A percentile compares a stretch with the other conserved stretches of the same genome.
phyloP scores from a whole-genome alignment of 2,888 invertebrate species.

The Trachelus tabidus region DNA sequence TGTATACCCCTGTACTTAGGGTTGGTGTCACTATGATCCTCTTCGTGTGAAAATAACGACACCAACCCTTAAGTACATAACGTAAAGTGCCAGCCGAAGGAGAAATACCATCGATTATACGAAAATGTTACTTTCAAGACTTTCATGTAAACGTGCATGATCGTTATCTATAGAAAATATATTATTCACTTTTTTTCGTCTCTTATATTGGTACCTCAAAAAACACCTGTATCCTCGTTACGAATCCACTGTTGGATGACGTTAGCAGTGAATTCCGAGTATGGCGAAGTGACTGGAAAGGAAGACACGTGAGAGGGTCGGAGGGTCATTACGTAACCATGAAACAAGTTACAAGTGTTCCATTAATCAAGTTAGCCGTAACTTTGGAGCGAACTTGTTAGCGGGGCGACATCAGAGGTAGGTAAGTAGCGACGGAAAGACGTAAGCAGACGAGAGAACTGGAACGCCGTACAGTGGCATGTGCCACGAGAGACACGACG shows the following conservation, averaged over 20 bases:
- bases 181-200: not conserved
- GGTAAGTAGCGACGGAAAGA: constrained; percentile 21
- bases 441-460: constrained; percentile 14
- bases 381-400: constrained; percentile 51
- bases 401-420: constrained; percentile 35
- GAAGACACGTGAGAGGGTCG: not conserved
- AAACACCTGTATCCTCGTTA: not conserved
- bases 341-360: constrained; percentile 54
- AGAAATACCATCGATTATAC: not conserved
- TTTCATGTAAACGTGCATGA: not conserved
- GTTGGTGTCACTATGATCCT: not conserved
- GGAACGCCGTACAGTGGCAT: constrained; percentile 1
- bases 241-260: too few relatives aligned
- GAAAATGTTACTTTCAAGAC: not conserved
- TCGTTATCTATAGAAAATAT: not conserved
- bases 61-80: not conserved
- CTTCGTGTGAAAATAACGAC: not conserved
- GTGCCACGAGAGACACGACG: not conserved
- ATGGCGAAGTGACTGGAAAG: not conserved
- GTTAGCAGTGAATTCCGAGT: not conserved
- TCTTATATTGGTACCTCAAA: not conserved
- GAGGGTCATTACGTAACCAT: constrained; percentile 52
- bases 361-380: constrained; percentile 57
- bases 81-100: not conserved
- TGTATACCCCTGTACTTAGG: not conserved